Evolutionary conservation across 2,888 invertebrate genomes (phyloP).

Genomic region (Nephrotoma appendiculata): DNA sequence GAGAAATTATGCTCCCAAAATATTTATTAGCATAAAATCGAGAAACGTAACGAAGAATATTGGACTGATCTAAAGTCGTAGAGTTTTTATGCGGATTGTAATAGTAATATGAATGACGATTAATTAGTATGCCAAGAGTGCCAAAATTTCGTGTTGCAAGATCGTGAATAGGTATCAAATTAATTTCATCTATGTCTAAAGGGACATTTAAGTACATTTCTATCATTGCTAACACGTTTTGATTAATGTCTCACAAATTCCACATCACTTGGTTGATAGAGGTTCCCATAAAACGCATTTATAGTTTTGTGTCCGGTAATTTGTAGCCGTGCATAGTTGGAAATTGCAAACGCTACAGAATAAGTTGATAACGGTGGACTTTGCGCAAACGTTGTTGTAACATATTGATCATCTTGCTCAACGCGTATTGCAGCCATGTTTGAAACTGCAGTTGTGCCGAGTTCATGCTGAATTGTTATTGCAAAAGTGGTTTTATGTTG

Average conservation of each 20-base stretch:
- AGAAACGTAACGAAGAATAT: neutral
- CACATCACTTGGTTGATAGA: neutral
- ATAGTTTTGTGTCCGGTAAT: neutral
- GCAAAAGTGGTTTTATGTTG: neutral
- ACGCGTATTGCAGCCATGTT: neutral
- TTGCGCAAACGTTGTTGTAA: neutral
- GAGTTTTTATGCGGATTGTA: neutral
- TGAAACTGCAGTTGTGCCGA: neutral
- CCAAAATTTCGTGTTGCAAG: neutral
- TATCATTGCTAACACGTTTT: neutral
- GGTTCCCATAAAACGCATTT: neutral
- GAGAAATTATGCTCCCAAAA: neutral
- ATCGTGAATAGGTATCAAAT: neutral
- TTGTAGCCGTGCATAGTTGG: neutral
- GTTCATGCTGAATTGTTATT: neutral
- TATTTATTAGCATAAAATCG: neutral
- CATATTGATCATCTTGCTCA: neutral
- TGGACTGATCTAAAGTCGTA: neutral
- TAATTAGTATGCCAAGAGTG: neutral
- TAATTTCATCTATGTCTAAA: neutral
- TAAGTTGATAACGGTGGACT: neutral
- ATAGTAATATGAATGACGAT: neutral
- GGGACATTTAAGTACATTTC: neutral
- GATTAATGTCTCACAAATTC: neutral
- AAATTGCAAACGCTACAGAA: neutral